Conservation (phyloP, 2,888 invertebrate genomes). For the Orthonevra nobilis region DNA sequence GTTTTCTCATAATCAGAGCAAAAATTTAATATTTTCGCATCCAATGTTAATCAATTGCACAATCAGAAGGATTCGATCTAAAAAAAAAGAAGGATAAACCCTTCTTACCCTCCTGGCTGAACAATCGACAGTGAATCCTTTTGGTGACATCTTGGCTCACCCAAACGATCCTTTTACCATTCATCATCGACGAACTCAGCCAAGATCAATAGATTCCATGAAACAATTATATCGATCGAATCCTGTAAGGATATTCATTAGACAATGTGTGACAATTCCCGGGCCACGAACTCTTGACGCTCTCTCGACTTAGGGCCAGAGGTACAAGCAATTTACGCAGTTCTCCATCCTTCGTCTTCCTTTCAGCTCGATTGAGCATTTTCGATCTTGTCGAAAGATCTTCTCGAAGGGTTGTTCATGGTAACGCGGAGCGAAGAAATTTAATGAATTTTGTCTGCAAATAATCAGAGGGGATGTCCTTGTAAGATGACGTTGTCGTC, state of each 20-base stretch:
- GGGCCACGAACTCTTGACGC: conserved; percentile 50
- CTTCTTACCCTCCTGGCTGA: conserved; percentile 26
- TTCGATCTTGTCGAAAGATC: conserved; percentile 36
- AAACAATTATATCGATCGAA: conserved; percentile 60
- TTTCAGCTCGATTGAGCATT: conserved; percentile 62
- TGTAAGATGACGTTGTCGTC: conserved; percentile 43
- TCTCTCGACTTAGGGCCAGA: background rate
- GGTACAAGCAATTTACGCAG: conserved; percentile 38
- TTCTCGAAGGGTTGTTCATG: too few relatives aligned
- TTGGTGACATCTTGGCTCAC: conserved; percentile 65
- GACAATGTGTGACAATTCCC: conserved; percentile 68
- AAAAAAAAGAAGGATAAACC: too few relatives aligned
- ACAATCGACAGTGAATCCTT: conserved; percentile 28
- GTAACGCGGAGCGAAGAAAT: conserved; percentile 44
- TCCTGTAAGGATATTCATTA: conserved; percentile 50
- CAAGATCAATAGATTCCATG: conserved; percentile 37
- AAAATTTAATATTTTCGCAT: conserved; percentile 51
- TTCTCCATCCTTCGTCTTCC: too few relatives aligned
- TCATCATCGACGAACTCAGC: conserved; percentile 42
- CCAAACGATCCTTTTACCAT: conserved; percentile 61
- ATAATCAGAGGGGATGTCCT: conserved; percentile 58
- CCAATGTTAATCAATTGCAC: conserved; percentile 60
- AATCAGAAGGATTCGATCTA: conserved; percentile 29
- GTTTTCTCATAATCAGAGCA: conserved; percentile 65
- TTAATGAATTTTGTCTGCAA: conserved; percentile 66